Evolutionary conservation across 2,888 invertebrate species (phyloP), one percentile per base, ranked within the genome.

Genomic region (Luperina testacea): DNA sequence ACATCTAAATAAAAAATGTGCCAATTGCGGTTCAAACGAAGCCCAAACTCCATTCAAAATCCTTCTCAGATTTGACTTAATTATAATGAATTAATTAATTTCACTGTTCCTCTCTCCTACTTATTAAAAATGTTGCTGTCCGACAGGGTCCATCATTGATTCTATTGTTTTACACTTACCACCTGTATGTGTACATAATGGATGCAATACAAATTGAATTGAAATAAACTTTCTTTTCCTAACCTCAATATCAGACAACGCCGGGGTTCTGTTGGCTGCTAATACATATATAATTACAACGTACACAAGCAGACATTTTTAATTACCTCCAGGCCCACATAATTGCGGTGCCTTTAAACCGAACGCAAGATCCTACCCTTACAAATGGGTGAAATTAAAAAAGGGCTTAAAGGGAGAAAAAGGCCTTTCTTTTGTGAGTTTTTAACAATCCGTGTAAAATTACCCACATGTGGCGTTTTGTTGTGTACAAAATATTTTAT

Each of bases 341-440:
- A 80, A 83, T 80, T 82, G 81, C 87, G 89, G 78, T 82, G 57
- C 77, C 69, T 79, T 73, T 20, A 75, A 71, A 72, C 67, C 69
- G 68, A 53, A 69, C 80, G 65, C 77, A 83, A 87, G 80, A 78
- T 77, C 70, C 82, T 45, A 20, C 82, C 75, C 72, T 83, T 81
- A 76, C 71, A 80, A 89, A 88, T 78, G 83, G 59, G 68, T 13
- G 45, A 72, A 86, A 88, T 86, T 88, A 89, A 89, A 89, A 84
- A 79, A 11, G 75, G 80, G 20, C 59, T 48, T n/a, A 65, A 65
- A 59, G 11, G 42, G 72, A 53, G 48, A 53, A 51, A 69, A 15
- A 45, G 11, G 20, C 51, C n/a, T 64, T 87, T 80, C 70, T 82
- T 59, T 83, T 89, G 83, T 86, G 42, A 15, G 53, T 65, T 79